Conservation (phyloP, 2,113 vertebrate genomes). For the Hemiprocne comata region DNA sequence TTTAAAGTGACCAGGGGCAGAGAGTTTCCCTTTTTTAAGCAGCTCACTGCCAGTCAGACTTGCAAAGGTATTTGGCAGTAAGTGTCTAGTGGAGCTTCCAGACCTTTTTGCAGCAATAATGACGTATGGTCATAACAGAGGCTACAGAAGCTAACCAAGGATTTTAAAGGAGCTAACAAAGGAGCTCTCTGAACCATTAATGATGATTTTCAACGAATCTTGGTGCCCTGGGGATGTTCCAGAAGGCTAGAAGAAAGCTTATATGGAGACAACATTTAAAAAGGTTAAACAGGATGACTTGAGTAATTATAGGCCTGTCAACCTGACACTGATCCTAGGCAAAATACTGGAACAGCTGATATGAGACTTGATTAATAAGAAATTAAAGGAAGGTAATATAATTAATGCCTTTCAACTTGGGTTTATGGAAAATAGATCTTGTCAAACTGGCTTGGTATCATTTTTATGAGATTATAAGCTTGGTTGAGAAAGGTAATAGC, state of each 20-base stretch:
- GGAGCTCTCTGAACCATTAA: constrained; percentile 56
- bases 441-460: constrained; percentile 65
- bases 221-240: constrained; percentile 57
- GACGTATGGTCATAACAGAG: not conserved
- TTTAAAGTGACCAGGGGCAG: not conserved
- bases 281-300: constrained; percentile 68
- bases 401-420: constrained; percentile 70
- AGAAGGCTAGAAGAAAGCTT: constrained; percentile 62
- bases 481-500: constrained; percentile 65
- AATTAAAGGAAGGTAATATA: constrained; percentile 74
- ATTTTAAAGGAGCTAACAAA: constrained; percentile 47
- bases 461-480: constrained; percentile 70
- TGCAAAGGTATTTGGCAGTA: not conserved
- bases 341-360: constrained; percentile 73
- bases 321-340: constrained; percentile 67
- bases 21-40: not conserved
- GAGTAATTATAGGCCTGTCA: constrained; percentile 70
- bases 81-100: not conserved
- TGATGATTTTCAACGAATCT: constrained; percentile 60
- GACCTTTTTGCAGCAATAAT: not conserved
- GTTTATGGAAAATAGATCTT: constrained; percentile 71
- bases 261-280: constrained; percentile 64
- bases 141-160: not conserved
- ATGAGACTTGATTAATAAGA: constrained; percentile 71
- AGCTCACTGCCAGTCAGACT: not conserved